phyloP scores from a whole-genome alignment of 2,888 invertebrate genomes.

The Aporophyla lueneburgensis region DNA sequence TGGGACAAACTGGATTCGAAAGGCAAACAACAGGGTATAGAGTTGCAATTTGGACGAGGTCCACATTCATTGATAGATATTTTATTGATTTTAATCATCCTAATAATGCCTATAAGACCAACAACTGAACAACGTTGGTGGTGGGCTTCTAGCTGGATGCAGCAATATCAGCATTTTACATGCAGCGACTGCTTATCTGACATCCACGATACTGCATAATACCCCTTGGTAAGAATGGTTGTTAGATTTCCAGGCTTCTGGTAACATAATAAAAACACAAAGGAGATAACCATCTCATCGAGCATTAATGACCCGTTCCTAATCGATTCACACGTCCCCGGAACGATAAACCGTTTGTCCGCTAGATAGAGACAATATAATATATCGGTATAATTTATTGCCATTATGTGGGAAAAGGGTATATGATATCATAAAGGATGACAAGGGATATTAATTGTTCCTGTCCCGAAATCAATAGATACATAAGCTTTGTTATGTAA shows the following conservation, averaged over 20 bases:
- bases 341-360: slow-evolving; percentile 24
- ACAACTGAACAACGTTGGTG: too few species aligned
- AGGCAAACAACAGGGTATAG: background rate
- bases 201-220: too few species aligned
- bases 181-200: too few species aligned
- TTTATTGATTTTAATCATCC: background rate
- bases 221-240: too few species aligned
- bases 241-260: too few species aligned
- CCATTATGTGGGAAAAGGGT: slow-evolving; percentile 26
- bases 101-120: too few species aligned
- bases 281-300: background rate
- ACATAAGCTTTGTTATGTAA: background rate
- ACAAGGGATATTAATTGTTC: slow-evolving; percentile 36
- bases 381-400: slow-evolving; percentile 46
- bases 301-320: background rate
- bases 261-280: background rate
- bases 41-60: background rate
- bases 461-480: background rate
- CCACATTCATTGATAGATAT: background rate
- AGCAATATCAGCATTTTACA: too few species aligned
- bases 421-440: slow-evolving; percentile 18
- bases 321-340: slow-evolving; percentile 18
- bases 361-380: slow-evolving; percentile 25
- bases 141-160: too few species aligned
- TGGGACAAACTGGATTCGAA: too few species aligned